Evolutionary conservation across 2,113 vertebrate genomes (phyloP).

Genomic region (Chlamydotis undulata): DNA sequence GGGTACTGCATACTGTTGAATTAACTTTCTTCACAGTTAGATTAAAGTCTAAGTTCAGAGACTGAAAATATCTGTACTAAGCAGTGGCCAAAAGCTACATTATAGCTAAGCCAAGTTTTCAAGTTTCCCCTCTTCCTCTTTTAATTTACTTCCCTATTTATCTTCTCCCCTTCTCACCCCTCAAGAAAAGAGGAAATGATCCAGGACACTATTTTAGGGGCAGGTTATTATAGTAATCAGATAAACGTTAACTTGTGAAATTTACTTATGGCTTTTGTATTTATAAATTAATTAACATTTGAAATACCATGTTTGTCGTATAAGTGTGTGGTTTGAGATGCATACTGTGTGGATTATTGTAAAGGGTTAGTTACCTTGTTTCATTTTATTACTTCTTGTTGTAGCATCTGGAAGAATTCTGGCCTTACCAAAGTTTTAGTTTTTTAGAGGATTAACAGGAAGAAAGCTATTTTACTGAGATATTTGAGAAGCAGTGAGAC

Average conservation of each 20-base stretch:
- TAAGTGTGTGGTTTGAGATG: constrained; percentile 34
- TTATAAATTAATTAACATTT: constrained; percentile 53
- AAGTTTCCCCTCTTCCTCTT: background rate
- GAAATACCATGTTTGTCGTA: constrained; percentile 19
- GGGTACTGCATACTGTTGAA: constrained; percentile 58
- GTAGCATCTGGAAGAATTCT: constrained; percentile 69
- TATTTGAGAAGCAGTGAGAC: constrained; percentile 56
- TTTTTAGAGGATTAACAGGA: constrained; percentile 47
- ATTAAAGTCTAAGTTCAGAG: constrained; percentile 54
- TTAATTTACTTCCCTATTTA: background rate
- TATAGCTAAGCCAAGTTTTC: constrained; percentile 1
- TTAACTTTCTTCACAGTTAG: constrained; percentile 70
- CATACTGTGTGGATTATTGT: constrained; percentile 1
- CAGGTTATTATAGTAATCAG: background rate
- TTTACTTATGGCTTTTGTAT: constrained; percentile 9
- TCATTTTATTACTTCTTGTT: constrained; percentile 64
- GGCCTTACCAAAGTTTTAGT: constrained; percentile 34
- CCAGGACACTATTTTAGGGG: background rate
- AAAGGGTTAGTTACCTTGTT: constrained; percentile 51
- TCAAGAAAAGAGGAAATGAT: background rate
- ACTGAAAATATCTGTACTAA: constrained; percentile 20
- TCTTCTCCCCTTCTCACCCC: background rate
- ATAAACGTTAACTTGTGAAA: background rate
- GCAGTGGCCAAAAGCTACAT: constrained; percentile 33
- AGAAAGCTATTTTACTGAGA: constrained; percentile 44